Percentiles rank a stretch among this genome's conserved stretches.
These are phyloP conservation scores for Melipona bicolor DNA, from an alignment of 2,888 invertebrate species.

Conservation along the genomic window DNA sequence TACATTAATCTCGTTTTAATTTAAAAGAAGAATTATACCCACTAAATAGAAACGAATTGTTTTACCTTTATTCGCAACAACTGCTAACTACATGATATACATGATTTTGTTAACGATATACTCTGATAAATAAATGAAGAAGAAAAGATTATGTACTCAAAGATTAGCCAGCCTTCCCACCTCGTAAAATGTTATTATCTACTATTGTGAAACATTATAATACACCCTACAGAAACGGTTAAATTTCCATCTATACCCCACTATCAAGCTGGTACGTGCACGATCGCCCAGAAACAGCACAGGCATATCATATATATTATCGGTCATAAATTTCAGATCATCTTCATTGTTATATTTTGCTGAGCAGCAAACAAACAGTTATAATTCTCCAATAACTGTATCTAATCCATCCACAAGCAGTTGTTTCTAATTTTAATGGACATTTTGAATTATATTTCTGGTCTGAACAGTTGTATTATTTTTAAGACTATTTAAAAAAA, in stretches of 20 bases:
- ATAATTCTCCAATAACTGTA: constrained; percentile 20
- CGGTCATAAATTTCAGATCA: neutral
- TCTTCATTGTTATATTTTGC: constrained; percentile 7
- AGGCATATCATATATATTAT: neutral
- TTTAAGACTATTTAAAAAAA: no score
- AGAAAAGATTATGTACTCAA: neutral
- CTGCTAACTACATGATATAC: no score
- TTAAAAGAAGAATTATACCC: no score
- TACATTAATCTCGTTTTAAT: no score
- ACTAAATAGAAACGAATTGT: no score
- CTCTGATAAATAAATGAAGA: no score
- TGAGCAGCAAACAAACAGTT: neutral
- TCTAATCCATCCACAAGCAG: neutral
- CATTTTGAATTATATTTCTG: neutral
- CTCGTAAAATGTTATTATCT: neutral
- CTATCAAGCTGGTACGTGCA: neutral
- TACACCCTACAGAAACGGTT: neutral
- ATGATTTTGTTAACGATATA: no score
- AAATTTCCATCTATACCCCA: neutral
- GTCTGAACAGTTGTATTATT: no score
- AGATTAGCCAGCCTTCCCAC: neutral
- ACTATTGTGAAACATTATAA: neutral
- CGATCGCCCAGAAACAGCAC: neutral
- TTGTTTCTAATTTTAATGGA: neutral
- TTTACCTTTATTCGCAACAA: no score